phyloP scores from a whole-genome alignment of 2,888 invertebrate genomes.

The Acleris holmiana region DNA sequence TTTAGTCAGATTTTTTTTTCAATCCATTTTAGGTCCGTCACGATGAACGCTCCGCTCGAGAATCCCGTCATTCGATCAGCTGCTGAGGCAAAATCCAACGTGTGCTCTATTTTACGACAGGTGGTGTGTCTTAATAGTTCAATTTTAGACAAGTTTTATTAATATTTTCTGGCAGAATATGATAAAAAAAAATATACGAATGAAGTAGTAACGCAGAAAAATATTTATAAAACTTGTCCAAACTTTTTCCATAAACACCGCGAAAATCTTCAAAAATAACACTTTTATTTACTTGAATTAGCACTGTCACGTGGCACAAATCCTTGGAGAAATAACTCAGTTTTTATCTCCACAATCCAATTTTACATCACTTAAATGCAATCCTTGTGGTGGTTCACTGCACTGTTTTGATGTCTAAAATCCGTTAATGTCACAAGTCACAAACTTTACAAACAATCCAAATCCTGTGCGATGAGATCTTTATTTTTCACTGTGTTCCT shows the following conservation, averaged over 20 bases:
- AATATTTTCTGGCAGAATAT: not conserved
- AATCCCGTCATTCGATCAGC: slow-evolving; percentile 62
- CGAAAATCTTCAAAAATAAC: slow-evolving; percentile 47
- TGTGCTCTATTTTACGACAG: slow-evolving; percentile 55
- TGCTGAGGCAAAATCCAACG: slow-evolving; percentile 65
- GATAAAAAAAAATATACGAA: no score
- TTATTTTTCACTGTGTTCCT: slow-evolving; percentile 88
- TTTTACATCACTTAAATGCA: slow-evolving; percentile 65
- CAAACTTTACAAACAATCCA: slow-evolving; percentile 71
- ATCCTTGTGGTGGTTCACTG: slow-evolving; percentile 76
- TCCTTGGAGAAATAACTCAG: slow-evolving; percentile 57
- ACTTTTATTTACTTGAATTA: slow-evolving; percentile 64
- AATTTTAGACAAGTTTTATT: slow-evolving; percentile 46
- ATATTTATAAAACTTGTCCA: slow-evolving; percentile 45
- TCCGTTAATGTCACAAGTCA: slow-evolving; percentile 72
- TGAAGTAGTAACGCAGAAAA: not conserved
- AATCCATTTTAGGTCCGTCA: slow-evolving; percentile 41
- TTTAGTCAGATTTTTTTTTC: slow-evolving; percentile 16
- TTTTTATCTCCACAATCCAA: slow-evolving; percentile 67
- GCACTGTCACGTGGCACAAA: slow-evolving; percentile 58
- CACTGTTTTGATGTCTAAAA: slow-evolving; percentile 72
- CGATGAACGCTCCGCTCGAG: slow-evolving; percentile 63
- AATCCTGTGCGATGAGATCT: slow-evolving; percentile 71
- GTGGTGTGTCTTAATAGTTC: slow-evolving; percentile 52
- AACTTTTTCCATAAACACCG: slow-evolving; percentile 51